phyloP scores from a whole-genome alignment of 2,113 vertebrate genomes.

The Leucopsar rothschildi region DNA sequence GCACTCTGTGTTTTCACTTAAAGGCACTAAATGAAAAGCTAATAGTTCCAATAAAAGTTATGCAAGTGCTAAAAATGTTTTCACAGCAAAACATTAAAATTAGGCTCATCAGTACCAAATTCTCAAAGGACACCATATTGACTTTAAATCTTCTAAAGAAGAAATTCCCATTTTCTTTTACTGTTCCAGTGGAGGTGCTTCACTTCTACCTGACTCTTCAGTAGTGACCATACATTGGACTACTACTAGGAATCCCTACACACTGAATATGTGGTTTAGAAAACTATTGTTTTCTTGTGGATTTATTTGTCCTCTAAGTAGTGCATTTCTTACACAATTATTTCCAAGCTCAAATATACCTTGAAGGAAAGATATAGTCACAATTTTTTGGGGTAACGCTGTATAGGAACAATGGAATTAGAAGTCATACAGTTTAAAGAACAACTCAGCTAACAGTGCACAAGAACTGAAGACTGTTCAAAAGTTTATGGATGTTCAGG shows the following conservation, averaged over 20 bases:
- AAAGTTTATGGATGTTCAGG: neutral
- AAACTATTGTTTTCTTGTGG: neutral
- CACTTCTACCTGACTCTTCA: neutral
- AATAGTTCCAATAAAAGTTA: neutral
- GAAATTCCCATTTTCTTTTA: neutral
- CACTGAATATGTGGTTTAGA: neutral
- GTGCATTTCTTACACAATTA: neutral
- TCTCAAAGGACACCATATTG: neutral
- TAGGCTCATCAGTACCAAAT: neutral
- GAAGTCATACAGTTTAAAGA: neutral
- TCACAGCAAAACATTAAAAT: neutral
- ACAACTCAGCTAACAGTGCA: neutral
- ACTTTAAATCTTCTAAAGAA: neutral
- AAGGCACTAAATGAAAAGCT: neutral
- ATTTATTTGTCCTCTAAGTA: neutral
- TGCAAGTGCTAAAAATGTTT: neutral
- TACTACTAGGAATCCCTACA: neutral
- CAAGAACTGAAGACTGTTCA: neutral
- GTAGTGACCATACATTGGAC: neutral
- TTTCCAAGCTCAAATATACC: neutral
- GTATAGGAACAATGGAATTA: neutral
- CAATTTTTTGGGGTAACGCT: neutral
- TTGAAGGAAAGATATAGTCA: neutral
- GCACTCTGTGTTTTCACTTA: neutral
- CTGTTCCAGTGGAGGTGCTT: neutral